Evolutionary conservation across 2,888 invertebrate species (phyloP), one percentile per base, ranked within the genome.

Genomic region (Coelopa pilipes): DNA sequence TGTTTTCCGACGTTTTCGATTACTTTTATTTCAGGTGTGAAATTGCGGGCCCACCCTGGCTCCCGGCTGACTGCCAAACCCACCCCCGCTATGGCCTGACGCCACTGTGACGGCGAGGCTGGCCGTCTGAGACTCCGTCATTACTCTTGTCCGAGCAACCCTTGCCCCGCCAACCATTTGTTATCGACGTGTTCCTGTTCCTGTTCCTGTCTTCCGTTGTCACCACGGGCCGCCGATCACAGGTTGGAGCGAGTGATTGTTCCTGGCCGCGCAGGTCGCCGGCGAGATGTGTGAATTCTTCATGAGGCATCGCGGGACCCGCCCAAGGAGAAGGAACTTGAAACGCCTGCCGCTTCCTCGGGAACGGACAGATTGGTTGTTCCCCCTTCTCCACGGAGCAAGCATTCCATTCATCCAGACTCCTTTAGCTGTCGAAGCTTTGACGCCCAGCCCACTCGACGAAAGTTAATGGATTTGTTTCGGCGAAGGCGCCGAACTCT

Each of bases 401-500:
- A n/a, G n/a, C n/a, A n/a, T n/a, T n/a, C n/a, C n/a, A n/a, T 34
- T 34, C 34, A 4, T 34, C 34, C 34, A 34, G 19, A 1, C 19
- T 21, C 19, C 24, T 49, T 55, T 34, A 55, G 21, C 45, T 63
- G 34, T 62, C 63, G 45, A 50, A 71, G 5, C 55, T 55, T 71
- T 71, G 19, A 73, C 73, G 55, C 57, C 11, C 63, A 60, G 55
- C 24, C n/a, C 46, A 55, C 21, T 46, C 55, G 11, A 78, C 78
- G 80, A 80, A 81, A 82, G 79, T 82, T 78, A 81, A 76, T 75
- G 76, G 74, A 78, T 76, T 70, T 49, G 24, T 24, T 50, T 49
- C 53, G 15, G 47, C 19, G 45, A 47, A 19, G 9, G 19, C 19
- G 5, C 19, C 45, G 57, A 17, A 3, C 3, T 57, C 53, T 7